A percentile compares a stretch with the other conserved stretches of the same genome.
Conservation (phyloP, 2,888 invertebrate species). For the Tortricodes alternella region DNA sequence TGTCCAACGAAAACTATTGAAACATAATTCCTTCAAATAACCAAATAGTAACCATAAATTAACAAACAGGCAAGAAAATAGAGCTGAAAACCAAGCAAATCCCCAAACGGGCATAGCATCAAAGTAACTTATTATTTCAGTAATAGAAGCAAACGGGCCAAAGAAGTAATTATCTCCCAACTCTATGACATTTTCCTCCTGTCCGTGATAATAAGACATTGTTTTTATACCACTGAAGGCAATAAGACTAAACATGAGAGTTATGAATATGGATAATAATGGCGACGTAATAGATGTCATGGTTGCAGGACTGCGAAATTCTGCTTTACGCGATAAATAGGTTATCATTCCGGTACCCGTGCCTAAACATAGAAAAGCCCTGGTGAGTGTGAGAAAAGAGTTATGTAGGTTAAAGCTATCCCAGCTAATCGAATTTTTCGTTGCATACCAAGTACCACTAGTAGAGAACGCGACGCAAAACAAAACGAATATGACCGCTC, state of each 20-base stretch:
- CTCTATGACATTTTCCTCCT: constrained; percentile 66
- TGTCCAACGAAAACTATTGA: constrained; percentile 38
- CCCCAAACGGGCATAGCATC: constrained; percentile 57
- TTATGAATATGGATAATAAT: constrained; percentile 52
- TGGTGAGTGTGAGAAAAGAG: constrained; percentile 45
- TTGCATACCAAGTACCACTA: constrained; percentile 64
- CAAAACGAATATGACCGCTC: constrained; percentile 50
- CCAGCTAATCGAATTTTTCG: constrained; percentile 52
- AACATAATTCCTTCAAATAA: constrained; percentile 53
- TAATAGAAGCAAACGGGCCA: constrained; percentile 54
- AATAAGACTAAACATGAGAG: constrained; percentile 53
- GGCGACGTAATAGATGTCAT: constrained; percentile 63
- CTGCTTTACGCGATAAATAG: constrained; percentile 56
- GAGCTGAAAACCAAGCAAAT: constrained; percentile 62
- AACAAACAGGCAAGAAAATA: constrained; percentile 55
- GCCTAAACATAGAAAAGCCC: constrained; percentile 57
- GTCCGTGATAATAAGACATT: constrained; percentile 70
- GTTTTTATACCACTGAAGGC: constrained; percentile 64
- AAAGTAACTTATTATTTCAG: constrained; percentile 67
- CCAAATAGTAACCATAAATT: constrained; percentile 60
- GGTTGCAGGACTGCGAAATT: constrained; percentile 70
- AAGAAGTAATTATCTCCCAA: constrained; percentile 54
- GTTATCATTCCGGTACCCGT: constrained; percentile 62
- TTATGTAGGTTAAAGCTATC: constrained; percentile 40
- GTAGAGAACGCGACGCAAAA: constrained; percentile 61